Conservation (phyloP, 2,888 invertebrate genomes). For the Gastrophysa polygoni region DNA sequence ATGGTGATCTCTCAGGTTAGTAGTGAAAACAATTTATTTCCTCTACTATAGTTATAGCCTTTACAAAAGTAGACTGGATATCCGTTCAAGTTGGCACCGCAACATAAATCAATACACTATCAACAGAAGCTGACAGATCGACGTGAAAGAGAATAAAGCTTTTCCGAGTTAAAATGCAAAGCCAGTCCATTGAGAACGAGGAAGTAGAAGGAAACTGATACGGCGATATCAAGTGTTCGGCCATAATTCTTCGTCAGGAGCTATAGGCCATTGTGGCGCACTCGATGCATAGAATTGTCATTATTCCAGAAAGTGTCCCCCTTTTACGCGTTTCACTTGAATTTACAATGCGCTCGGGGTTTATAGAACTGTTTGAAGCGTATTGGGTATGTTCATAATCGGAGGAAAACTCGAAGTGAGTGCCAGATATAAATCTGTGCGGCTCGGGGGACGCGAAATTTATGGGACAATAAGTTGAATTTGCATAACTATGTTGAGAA, state of each 20-base stretch:
- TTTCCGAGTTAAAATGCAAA: constrained; percentile 36
- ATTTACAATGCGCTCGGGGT: constrained; percentile 10
- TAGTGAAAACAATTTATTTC: no score
- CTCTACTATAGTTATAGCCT: no score
- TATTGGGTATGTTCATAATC: neutral
- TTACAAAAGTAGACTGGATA: no score
- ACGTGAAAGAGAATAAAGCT: constrained; percentile 34
- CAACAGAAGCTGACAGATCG: constrained; percentile 21
- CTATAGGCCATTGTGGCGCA: constrained; percentile 48
- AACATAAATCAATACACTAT: constrained; percentile 21
- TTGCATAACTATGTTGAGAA: no score
- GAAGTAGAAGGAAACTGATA: constrained; percentile 46
- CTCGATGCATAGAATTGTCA: constrained; percentile 52
- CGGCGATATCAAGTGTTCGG: constrained; percentile 39
- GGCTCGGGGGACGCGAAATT: neutral
- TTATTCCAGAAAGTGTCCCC: constrained; percentile 46
- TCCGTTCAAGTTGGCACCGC: neutral
- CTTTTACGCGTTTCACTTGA: constrained; percentile 12
- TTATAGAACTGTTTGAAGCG: neutral
- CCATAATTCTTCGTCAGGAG: constrained; percentile 49
- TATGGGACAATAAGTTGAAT: neutral
- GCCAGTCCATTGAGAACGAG: constrained; percentile 36
- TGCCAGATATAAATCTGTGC: neutral
- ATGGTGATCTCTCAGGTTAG: no score
- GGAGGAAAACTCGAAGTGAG: neutral